A percentile compares a stretch with the other conserved stretches of the same genome.
phyloP scores from a whole-genome alignment of 2,888 invertebrate genomes.

The Oxyteleia sp. region DNA sequence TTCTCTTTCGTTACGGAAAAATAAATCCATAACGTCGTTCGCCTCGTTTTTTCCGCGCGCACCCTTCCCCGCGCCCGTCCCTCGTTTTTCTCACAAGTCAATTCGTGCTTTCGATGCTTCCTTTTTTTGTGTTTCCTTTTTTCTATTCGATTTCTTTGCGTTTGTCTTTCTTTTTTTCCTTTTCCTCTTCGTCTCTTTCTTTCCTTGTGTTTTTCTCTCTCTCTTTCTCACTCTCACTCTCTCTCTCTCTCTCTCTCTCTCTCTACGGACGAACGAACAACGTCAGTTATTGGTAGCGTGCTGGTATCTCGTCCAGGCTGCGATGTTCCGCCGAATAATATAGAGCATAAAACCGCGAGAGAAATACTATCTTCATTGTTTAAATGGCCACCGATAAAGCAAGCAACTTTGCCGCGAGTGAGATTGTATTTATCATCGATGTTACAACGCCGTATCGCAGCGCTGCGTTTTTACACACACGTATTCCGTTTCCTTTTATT shows the following conservation, averaged over 20 bases:
- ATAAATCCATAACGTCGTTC: conserved; percentile 79
- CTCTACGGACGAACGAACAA: conserved; percentile 36
- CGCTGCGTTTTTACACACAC: conserved; percentile 13
- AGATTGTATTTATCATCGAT: conserved; percentile 86
- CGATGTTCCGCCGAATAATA: conserved; percentile 77
- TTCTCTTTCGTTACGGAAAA: conserved; percentile 75
- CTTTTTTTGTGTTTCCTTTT: conserved; percentile 51
- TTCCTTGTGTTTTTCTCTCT: conserved; percentile 6
- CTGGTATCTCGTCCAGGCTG: conserved; percentile 76
- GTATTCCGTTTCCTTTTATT: conserved; percentile 16
- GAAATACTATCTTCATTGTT: conserved; percentile 86
- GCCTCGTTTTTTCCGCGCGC: conserved; percentile 47
- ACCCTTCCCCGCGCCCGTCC: conserved; percentile 34
- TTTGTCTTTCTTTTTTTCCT: conserved; percentile 41
- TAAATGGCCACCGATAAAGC: conserved; percentile 86
- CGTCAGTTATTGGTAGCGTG: conserved; percentile 79
- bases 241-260: background rate
- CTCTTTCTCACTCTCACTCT: background rate
- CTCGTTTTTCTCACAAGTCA: conserved; percentile 76
- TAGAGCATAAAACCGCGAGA: conserved; percentile 83
- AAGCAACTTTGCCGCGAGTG: conserved; percentile 83
- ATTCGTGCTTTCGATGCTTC: conserved; percentile 75
- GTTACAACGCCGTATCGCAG: conserved; percentile 75
- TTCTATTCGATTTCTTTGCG: conserved; percentile 49
- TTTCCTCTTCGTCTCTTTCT: background rate